Conservation (phyloP, 1,140 invertebrate species). For the Scaptodrosophila lebanonensis region DNA sequence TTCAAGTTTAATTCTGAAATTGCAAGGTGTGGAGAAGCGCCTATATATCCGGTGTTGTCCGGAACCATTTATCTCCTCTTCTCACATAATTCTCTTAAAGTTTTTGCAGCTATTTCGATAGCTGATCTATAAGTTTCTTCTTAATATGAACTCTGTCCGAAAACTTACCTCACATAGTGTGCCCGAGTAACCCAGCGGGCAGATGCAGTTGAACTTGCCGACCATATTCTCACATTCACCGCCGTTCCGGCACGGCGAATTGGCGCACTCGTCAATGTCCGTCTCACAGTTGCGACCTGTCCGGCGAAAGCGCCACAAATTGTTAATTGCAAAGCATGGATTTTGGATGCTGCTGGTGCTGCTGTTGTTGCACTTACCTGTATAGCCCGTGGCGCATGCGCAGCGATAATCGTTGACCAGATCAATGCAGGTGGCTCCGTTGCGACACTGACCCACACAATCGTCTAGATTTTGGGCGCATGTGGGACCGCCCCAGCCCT, state of each 20-base stretch:
- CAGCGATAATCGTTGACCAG: constrained; percentile 89
- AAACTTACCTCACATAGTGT: constrained; percentile 83
- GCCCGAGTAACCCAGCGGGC: constrained; percentile 88
- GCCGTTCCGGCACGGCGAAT: constrained; percentile 87
- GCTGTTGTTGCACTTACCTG: constrained; percentile 79
- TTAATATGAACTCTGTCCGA: constrained; percentile 3
- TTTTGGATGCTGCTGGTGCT: too few species aligned
- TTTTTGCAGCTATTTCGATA: too few species aligned
- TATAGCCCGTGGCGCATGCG: constrained; percentile 86
- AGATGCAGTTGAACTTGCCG: constrained; percentile 85
- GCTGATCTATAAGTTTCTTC: too few species aligned
- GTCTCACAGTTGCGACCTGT: constrained; percentile 83
- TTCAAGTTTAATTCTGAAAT: too few species aligned
- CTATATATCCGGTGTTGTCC: too few species aligned
- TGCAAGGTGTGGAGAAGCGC: too few species aligned
- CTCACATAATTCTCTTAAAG: too few species aligned
- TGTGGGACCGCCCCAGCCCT: constrained; percentile 91
- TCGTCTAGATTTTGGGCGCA: constrained; percentile 93
- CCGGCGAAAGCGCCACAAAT: constrained; percentile 20
- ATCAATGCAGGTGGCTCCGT: constrained; percentile 88
- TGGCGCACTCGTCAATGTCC: constrained; percentile 83
- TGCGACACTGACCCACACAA: constrained; percentile 89
- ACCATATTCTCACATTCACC: constrained; percentile 86
- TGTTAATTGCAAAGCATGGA: not conserved
- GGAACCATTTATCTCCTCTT: too few species aligned